Percentiles rank a stretch among this genome's conserved stretches.
Evolutionary conservation across 2,113 vertebrate species (phyloP).

Genomic region (Callocephalon fimbriatum): DNA sequence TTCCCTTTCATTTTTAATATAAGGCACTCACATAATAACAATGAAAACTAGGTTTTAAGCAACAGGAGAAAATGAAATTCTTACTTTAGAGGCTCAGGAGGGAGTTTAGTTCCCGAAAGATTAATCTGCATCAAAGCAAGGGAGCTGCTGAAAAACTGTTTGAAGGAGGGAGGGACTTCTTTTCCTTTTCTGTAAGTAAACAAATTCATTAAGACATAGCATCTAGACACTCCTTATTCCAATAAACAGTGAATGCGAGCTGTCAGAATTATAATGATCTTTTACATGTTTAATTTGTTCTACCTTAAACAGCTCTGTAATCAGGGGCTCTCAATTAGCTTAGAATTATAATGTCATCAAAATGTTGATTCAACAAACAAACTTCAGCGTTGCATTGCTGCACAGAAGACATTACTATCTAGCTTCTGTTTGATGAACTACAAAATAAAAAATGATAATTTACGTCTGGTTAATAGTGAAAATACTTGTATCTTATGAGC

Average conservation of each 20-base stretch:
- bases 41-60: neutral
- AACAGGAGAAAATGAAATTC: constrained; percentile 54
- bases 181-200: constrained; percentile 89
- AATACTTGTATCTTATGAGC: neutral
- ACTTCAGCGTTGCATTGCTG: neutral
- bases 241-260: neutral
- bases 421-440: neutral
- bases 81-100: constrained; percentile 96
- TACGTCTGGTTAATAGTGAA: neutral
- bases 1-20: neutral
- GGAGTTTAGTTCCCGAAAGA: constrained; percentile 94
- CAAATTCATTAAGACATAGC: neutral
- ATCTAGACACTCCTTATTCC: neutral
- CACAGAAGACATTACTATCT: neutral
- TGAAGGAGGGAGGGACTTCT: constrained; percentile 92
- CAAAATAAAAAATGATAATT: neutral
- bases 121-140: constrained; percentile 89
- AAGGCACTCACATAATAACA: neutral
- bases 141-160: constrained; percentile 96
- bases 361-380: constrained; percentile 50
- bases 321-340: constrained; percentile 39
- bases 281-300: constrained; percentile 23
- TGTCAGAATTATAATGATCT: neutral
- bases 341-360: constrained; percentile 41
- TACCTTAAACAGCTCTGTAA: neutral